A percentile compares a stretch with the other conserved stretches of the same genome.
Conservation (phyloP, 2,888 invertebrate genomes). For the Arctia plantaginis region DNA sequence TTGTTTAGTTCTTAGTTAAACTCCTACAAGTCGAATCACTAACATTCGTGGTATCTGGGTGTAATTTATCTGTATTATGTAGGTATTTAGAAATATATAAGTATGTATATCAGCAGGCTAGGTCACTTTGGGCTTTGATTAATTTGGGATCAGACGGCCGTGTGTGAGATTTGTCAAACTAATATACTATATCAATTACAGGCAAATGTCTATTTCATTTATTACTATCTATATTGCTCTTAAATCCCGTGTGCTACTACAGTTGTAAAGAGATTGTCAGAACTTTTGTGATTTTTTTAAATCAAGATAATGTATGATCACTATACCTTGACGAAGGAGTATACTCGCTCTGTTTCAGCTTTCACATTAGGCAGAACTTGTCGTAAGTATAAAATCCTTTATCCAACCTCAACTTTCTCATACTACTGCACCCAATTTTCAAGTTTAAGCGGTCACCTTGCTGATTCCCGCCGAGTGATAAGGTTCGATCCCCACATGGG, state of each 20-base stretch:
- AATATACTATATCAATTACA: too few species aligned
- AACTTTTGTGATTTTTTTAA: not conserved
- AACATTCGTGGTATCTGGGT: too few species aligned
- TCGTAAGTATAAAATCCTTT: not conserved
- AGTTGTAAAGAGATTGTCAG: not conserved
- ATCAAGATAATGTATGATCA: not conserved
- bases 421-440: too few species aligned
- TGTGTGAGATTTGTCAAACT: too few species aligned
- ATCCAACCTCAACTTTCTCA: not conserved
- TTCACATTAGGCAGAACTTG: not conserved
- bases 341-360: not conserved
- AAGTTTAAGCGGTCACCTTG: too few species aligned
- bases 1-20: too few species aligned
- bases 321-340: not conserved
- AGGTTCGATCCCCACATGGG: too few species aligned
- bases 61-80: too few species aligned
- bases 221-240: not conserved
- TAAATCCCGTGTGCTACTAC: not conserved
- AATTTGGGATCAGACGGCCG: not conserved
- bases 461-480: too few species aligned
- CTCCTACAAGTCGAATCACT: too few species aligned
- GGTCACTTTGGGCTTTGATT: not conserved
- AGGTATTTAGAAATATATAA: not conserved
- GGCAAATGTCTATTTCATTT: not conserved
- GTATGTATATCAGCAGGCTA: not conserved